Percentiles rank a stretch among this genome's conserved stretches.
phyloP scores from a whole-genome alignment of 1,140 invertebrate species.

The Portunus trituberculatus region DNA sequence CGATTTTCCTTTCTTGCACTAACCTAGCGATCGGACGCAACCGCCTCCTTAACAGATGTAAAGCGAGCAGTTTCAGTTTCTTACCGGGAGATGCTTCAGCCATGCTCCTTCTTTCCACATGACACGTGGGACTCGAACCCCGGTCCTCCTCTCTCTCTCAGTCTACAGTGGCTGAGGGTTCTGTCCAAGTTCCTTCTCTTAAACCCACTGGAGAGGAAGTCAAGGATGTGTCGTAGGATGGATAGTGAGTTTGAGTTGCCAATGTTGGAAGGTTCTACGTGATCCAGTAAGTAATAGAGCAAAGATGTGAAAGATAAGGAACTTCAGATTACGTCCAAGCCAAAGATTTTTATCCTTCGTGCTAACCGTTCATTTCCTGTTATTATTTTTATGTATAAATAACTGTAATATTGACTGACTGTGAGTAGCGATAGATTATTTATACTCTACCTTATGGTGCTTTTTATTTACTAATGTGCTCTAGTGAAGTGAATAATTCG shows the following conservation, averaged over 20 bases:
- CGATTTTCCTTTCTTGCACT: not conserved
- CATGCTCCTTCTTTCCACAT: not conserved
- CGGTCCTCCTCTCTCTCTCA: not conserved
- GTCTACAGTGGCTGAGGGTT: not conserved
- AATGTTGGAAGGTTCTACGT: not conserved
- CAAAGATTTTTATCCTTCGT: slow-evolving; percentile 50
- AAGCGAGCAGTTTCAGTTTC: not conserved
- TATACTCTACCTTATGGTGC: slow-evolving; percentile 33
- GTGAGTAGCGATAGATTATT: slow-evolving; percentile 50
- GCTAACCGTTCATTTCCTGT: slow-evolving; percentile 28
- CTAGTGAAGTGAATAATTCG: not conserved
- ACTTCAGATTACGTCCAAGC: slow-evolving; percentile 46
- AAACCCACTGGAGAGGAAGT: not conserved
- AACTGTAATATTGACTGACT: slow-evolving; percentile 34
- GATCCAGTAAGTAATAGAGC: not conserved
- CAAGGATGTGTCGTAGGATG: not conserved
- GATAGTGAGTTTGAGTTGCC: not conserved
- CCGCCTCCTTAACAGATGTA: not conserved
- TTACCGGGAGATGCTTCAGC: not conserved
- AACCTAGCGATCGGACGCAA: not conserved
- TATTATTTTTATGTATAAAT: slow-evolving; percentile 50
- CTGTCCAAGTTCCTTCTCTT: not conserved
- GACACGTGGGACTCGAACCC: not conserved
- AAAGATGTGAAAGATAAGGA: slow-evolving; percentile 14
- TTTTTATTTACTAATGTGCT: slow-evolving; percentile 52